These are phyloP conservation scores for Ramphastos sulfuratus DNA, from an alignment of 2,113 vertebrate genomes.

Conservation along the genomic window DNA sequence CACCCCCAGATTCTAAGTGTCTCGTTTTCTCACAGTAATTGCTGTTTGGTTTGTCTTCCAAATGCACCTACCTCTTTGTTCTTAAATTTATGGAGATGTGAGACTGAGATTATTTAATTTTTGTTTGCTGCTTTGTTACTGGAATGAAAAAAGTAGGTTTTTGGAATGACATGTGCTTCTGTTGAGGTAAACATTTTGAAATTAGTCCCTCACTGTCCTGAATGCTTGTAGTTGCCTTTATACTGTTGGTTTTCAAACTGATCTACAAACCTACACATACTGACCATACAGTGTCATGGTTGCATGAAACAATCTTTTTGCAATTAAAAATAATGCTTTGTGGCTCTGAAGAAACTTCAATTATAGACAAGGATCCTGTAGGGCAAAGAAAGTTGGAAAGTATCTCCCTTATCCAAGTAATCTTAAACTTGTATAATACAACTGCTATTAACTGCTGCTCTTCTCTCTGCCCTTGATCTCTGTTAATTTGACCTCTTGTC, in stretches of 20 bases:
- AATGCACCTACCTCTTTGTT: neutral
- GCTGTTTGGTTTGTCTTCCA: neutral
- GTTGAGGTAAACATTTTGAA: neutral
- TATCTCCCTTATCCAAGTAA: neutral
- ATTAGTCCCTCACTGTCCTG: neutral
- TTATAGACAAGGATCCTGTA: neutral
- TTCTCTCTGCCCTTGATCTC: neutral
- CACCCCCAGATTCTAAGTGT: neutral
- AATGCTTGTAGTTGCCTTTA: neutral
- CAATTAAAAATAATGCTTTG: neutral
- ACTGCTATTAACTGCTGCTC: neutral
- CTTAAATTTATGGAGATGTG: neutral
- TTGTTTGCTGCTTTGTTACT: neutral
- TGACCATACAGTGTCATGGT: neutral
- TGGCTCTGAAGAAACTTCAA: neutral
- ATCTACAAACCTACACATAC: neutral
- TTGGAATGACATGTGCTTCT: neutral
- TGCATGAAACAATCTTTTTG: neutral
- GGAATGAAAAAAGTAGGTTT: accelerated
- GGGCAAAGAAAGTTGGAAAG: neutral
- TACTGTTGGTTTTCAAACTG: neutral
- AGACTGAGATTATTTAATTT: neutral
- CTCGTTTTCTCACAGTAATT: neutral
- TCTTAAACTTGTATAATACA: neutral
- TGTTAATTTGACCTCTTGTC: neutral